Percentiles rank a stretch among this genome's conserved stretches.
These are phyloP conservation scores for Cyprinodon variegatus DNA, from an alignment of 2,113 vertebrate genomes.

Conservation along the genomic window DNA sequence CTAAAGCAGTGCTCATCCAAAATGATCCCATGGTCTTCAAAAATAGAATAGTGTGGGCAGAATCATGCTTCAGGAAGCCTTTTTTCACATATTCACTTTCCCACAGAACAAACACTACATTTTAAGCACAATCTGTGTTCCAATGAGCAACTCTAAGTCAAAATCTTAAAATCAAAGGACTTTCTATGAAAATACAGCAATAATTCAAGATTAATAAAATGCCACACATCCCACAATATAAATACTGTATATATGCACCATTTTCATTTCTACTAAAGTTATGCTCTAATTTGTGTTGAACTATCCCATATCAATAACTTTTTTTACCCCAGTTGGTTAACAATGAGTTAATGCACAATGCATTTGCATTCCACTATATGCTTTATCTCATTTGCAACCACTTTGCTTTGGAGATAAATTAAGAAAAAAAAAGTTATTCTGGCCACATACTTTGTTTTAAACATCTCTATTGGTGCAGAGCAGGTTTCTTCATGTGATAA, in stretches of 20 bases:
- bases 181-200: too few species aligned
- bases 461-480: conserved; percentile 4
- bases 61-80: background rate
- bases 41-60: background rate
- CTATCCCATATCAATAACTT: background rate
- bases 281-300: too few species aligned
- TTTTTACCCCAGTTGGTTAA: background rate
- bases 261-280: background rate
- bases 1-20: background rate
- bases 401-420: conserved; percentile 24
- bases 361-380: background rate
- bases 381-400: conserved; percentile 29
- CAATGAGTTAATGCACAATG: background rate
- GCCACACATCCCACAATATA: background rate
- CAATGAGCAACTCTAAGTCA: background rate
- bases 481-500: conserved; percentile 1
- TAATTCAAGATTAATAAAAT: background rate
- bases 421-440: background rate
- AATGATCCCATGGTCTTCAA: background rate
- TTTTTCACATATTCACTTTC: background rate
- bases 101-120: too few species aligned
- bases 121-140: too few species aligned
- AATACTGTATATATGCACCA: background rate
- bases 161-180: background rate
- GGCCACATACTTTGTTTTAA: conserved; percentile 29